Conservation (phyloP, 2,797 vertebrate genomes). For the Sebastes cheni region DNA sequence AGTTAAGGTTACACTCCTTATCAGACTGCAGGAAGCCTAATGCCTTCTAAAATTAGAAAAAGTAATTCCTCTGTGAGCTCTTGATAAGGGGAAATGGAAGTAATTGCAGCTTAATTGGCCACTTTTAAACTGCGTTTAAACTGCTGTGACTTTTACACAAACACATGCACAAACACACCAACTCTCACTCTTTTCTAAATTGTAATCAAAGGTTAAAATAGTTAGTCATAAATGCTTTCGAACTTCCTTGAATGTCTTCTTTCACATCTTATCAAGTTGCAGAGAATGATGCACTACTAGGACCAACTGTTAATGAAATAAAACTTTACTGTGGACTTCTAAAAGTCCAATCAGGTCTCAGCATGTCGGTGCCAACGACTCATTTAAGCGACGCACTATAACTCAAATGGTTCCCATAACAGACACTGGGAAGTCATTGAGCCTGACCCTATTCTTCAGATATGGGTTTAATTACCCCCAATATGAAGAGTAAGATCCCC, state of each 20-base stretch:
- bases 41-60: conserved; percentile 20
- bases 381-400: conserved; percentile 23
- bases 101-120: conserved; percentile 13
- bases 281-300: background rate
- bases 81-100: conserved; percentile 3
- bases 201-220: conserved; percentile 7
- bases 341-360: conserved; percentile 9
- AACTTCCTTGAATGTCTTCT: background rate
- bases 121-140: conserved; percentile 7
- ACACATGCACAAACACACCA: background rate
- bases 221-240: background rate
- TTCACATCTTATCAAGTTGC: background rate
- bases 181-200: background rate
- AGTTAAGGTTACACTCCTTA: conserved; percentile 4
- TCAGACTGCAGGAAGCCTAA: background rate
- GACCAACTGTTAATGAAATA: background rate
- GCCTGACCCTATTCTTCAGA: conserved; percentile 71
- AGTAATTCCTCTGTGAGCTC: conserved; percentile 15
- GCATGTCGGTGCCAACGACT: conserved; percentile 3
- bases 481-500: conserved; percentile 70
- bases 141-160: background rate
- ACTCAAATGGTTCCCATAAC: conserved; percentile 65
- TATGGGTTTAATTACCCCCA: conserved; percentile 76
- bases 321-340: conserved; percentile 12
- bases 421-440: conserved; percentile 69